phyloP scores from a whole-genome alignment of 2,797 vertebrate species.

The Iguana delicatissima region DNA sequence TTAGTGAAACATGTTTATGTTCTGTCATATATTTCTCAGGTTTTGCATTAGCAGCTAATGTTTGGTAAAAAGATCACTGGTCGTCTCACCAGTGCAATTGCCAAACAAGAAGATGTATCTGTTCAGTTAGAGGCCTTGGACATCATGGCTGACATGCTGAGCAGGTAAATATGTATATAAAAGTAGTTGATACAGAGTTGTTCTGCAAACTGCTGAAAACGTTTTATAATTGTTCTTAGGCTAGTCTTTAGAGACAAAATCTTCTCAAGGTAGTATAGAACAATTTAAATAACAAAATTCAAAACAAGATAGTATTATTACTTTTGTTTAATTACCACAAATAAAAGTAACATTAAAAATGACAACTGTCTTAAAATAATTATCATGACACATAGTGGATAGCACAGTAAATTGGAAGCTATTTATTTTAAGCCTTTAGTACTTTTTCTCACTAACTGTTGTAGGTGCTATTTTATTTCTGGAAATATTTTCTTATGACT shows the following conservation, averaged over 20 bases:
- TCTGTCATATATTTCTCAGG: slow-evolving; percentile 79
- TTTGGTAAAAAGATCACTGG: slow-evolving; percentile 99
- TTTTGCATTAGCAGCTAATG: slow-evolving; percentile 96
- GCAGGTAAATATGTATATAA: slow-evolving; percentile 85
- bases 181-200: neutral
- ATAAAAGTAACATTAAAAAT: neutral
- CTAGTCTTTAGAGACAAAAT: neutral
- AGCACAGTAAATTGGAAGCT: neutral
- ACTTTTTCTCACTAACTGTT: neutral
- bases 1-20: slow-evolving; percentile 28
- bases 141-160: slow-evolving; percentile 99
- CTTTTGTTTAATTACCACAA: neutral
- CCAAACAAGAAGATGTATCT: slow-evolving; percentile 98
- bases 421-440: neutral
- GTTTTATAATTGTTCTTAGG: neutral
- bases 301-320: neutral
- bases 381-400: neutral
- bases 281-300: neutral
- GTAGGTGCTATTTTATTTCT: neutral
- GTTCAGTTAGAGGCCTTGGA: slow-evolving; percentile 98
- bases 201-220: neutral
- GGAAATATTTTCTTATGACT: no score
- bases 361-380: neutral
- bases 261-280: neutral
- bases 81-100: slow-evolving; percentile 98